phyloP scores from a whole-genome alignment of 2,797 vertebrate genomes.

The Enteromius afrohamiltoni region DNA sequence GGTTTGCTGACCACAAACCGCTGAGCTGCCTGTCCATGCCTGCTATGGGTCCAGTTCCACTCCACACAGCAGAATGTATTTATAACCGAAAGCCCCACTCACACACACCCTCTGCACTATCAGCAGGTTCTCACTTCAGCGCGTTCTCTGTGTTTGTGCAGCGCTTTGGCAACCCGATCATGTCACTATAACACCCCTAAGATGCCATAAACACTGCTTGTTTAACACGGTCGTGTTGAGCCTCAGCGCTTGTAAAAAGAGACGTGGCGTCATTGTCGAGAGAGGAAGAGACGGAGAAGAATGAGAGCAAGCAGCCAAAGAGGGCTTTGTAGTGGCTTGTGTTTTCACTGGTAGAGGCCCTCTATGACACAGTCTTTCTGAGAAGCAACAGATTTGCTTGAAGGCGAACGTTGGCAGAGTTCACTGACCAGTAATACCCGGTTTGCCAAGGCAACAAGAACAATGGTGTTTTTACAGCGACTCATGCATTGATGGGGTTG shows the following conservation, averaged over 20 bases:
- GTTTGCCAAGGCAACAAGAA: conserved; percentile 24
- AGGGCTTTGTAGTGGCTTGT: conserved; percentile 39
- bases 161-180: conserved; percentile 60
- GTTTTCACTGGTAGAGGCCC: conserved; percentile 42
- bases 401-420: not conserved
- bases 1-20: conserved; percentile 63
- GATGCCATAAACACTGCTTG: conserved; percentile 59
- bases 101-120: conserved; percentile 66
- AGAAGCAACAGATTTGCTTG: conserved; percentile 31
- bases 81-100: conserved; percentile 72
- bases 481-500: not conserved
- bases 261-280: conserved; percentile 36
- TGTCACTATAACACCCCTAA: conserved; percentile 55
- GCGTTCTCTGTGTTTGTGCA: conserved; percentile 72
- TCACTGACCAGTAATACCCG: conserved; percentile 15
- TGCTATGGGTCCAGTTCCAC: conserved; percentile 74
- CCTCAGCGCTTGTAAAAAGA: conserved; percentile 52
- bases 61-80: conserved; percentile 83
- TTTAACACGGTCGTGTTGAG: conserved; percentile 40
- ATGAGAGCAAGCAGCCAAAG: conserved; percentile 28
- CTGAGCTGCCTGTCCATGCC: conserved; percentile 67
- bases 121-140: conserved; percentile 75
- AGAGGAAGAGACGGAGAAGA: not conserved
- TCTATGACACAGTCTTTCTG: conserved; percentile 48
- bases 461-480: conserved; percentile 4